A percentile compares a stretch with the other conserved stretches of the same genome.
phyloP scores from a whole-genome alignment of 1,140 invertebrate species.

The Ditylenchus dipsaci region DNA sequence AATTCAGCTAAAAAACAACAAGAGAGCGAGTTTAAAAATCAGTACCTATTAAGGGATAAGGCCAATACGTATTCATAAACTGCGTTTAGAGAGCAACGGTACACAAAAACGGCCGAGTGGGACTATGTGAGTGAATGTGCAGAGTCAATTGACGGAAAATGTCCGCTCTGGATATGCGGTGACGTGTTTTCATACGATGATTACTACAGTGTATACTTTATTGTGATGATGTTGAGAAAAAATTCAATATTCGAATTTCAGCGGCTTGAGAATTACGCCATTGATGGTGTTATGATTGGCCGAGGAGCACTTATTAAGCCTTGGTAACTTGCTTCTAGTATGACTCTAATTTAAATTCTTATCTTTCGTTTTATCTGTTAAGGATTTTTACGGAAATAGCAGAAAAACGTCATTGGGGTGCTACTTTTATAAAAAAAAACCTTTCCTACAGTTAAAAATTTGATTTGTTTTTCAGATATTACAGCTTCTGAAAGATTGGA shows the following conservation, averaged over 20 bases:
- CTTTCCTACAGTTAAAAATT: no score
- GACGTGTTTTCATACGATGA: slow-evolving; percentile 89
- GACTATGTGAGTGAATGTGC: slow-evolving; percentile 82
- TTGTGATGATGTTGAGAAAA: no score
- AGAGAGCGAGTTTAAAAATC: no score
- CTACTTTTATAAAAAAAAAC: no score
- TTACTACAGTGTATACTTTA: slow-evolving; percentile 64
- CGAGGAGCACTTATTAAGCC: slow-evolving; percentile 95
- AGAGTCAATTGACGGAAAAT: slow-evolving; percentile 67
- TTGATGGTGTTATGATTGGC: slow-evolving; percentile 56
- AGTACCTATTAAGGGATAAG: no score
- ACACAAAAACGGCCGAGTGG: slow-evolving; percentile 90
- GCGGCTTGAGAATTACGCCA: slow-evolving; percentile 36
- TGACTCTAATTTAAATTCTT: no score
- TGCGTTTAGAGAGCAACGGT: slow-evolving; percentile 67
- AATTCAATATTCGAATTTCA: no score
- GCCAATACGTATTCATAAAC: no score
- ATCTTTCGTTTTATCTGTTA: no score
- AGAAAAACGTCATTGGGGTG: slow-evolving; percentile 78
- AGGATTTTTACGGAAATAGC: slow-evolving; percentile 95
- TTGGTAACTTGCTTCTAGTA: slow-evolving; percentile 62
- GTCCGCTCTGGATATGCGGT: slow-evolving; percentile 82
- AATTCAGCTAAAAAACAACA: no score
- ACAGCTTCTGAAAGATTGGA: slow-evolving; percentile 83
- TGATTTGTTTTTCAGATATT: slow-evolving; percentile 71